phyloP scores from a whole-genome alignment of 2,113 vertebrate species.

The Meles meles region DNA sequence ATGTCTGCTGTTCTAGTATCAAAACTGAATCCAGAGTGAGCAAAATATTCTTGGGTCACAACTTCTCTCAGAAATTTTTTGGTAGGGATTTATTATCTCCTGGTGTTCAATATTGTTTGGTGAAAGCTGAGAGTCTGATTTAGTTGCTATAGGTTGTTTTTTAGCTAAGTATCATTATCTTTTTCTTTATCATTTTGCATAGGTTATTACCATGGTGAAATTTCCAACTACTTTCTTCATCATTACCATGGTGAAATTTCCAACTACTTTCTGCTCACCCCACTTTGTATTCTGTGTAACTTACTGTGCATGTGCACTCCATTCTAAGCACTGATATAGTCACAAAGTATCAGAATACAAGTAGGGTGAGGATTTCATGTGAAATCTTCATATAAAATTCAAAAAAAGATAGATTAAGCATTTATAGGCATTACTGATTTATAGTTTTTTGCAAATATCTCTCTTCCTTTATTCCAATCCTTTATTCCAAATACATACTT shows the following conservation, averaged over 20 bases:
- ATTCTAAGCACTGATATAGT: not conserved
- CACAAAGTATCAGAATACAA: not conserved
- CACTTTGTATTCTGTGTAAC: not conserved
- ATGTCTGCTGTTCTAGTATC: not conserved
- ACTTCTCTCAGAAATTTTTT: not conserved
- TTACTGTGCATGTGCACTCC: not conserved
- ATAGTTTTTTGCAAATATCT: constrained; percentile 8
- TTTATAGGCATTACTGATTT: not conserved
- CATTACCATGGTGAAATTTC: not conserved
- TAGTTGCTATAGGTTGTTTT: not conserved
- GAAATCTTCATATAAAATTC: not conserved
- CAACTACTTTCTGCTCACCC: not conserved
- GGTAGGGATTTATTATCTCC: not conserved
- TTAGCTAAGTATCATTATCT: not conserved
- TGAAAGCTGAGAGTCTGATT: not conserved
- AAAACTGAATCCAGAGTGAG: not conserved
- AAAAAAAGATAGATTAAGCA: not conserved
- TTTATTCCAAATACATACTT: not conserved
- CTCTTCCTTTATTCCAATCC: not conserved
- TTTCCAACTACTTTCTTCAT: not conserved
- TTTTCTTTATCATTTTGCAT: not conserved
- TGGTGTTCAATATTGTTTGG: not conserved
- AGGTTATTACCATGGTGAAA: not conserved
- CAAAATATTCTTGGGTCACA: not conserved
- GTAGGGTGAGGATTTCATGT: not conserved